These are phyloP conservation scores for Coelopa frigida DNA, from an alignment of 1,140 invertebrate species.

Conservation along the genomic window DNA sequence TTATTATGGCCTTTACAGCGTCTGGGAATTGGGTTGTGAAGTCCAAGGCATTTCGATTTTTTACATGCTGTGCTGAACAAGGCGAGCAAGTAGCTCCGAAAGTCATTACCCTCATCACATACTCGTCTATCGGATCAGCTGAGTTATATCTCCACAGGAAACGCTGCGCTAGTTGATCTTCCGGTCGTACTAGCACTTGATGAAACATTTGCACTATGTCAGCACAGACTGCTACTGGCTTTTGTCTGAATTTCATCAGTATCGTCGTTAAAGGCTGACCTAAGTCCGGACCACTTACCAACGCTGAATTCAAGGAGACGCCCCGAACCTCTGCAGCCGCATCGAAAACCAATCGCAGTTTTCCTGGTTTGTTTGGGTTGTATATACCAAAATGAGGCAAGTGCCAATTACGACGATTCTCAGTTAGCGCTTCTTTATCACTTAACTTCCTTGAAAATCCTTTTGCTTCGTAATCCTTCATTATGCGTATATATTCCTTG, in stretches of 20 bases:
- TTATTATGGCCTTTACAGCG: conserved; percentile 24
- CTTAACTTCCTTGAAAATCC: conserved; percentile 16
- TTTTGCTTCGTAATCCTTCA: conserved; percentile 16
- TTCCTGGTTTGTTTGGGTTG: conserved; percentile 26
- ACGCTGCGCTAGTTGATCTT: conserved; percentile 10
- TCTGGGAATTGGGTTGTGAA: conserved; percentile 15
- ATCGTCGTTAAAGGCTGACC: conserved; percentile 3
- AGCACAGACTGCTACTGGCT: conserved; percentile 1
- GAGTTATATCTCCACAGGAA: conserved; percentile 10
- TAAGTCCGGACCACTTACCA: conserved; percentile 23
- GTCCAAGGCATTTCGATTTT: conserved; percentile 21
- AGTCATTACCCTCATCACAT: conserved; percentile 5
- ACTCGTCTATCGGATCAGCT: neutral
- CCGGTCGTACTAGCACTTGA: conserved; percentile 4
- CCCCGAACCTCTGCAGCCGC: conserved; percentile 18
- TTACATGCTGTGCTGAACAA: conserved; percentile 6
- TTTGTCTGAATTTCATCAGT: conserved; percentile 8
- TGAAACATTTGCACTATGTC: conserved; percentile 14
- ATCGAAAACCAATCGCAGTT: conserved; percentile 30
- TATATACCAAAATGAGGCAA: conserved; percentile 28
- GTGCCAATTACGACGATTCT: conserved; percentile 26
- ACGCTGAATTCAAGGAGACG: neutral
- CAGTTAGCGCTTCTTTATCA: neutral
- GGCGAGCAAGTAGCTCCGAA: conserved; percentile 14
- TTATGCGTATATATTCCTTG: conserved; percentile 12